Evolutionary conservation across 64 coral and sea anemone genomes (phyloP).

Genomic region (Stichodactyla helianthus): DNA sequence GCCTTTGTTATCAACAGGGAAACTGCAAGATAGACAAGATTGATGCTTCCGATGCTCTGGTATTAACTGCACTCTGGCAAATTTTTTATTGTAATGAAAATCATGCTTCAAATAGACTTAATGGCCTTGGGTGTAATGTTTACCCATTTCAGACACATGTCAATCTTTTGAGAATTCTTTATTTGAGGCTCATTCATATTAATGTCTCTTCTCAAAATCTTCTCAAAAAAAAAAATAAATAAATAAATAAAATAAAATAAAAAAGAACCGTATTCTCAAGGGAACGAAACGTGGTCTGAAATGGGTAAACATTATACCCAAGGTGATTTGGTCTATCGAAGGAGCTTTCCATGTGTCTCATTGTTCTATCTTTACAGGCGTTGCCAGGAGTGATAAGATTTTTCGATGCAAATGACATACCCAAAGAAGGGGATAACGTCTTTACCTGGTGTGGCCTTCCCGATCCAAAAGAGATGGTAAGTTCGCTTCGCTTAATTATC

Average conservation of each 20-base stretch:
- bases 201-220: too few species aligned
- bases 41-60: slow-evolving; percentile 59
- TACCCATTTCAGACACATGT: too few species aligned
- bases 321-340: too few species aligned
- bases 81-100: background rate
- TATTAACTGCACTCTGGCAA: background rate
- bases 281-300: too few species aligned
- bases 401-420: slow-evolving; percentile 49
- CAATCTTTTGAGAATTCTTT: too few species aligned
- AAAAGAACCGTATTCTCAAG: too few species aligned
- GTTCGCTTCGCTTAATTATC: background rate
- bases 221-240: accelerated
- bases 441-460: background rate
- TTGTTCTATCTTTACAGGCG: slow-evolving; percentile 24
- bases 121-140: too few species aligned
- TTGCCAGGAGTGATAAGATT: slow-evolving; percentile 60
- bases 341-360: too few species aligned
- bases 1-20: slow-evolving; percentile 16
- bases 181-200: too few species aligned
- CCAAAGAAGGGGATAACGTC: slow-evolving; percentile 29
- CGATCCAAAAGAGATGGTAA: slow-evolving; percentile 11
- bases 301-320: too few species aligned
- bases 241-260: too few species aligned
- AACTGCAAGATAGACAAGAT: slow-evolving; percentile 63
- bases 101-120: too few species aligned